These are phyloP conservation scores for Muricea muricata DNA, from an alignment of 92 coral and sea anemone species.

Conservation along the genomic window DNA sequence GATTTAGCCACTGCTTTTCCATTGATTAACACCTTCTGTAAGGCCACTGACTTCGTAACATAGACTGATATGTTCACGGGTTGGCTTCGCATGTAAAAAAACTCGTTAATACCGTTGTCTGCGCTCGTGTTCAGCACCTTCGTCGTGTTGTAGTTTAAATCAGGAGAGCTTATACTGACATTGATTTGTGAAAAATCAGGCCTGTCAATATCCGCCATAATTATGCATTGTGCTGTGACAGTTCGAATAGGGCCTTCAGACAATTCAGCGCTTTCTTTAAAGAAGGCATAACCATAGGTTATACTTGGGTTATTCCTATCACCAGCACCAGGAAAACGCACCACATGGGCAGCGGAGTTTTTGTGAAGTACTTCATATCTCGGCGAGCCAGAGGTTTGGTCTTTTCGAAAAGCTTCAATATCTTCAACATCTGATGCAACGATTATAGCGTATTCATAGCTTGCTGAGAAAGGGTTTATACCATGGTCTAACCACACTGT, in stretches of 20 bases:
- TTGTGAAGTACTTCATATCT: slow-evolving; percentile 41
- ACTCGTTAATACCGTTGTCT: slow-evolving; percentile 37
- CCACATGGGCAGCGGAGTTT: slow-evolving; percentile 57
- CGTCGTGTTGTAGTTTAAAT: slow-evolving; percentile 28
- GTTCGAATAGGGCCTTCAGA: slow-evolving; percentile 38
- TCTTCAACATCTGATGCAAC: background rate
- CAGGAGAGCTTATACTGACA: slow-evolving; percentile 12
- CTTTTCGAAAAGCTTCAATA: slow-evolving; percentile 18
- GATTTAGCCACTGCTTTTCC: background rate
- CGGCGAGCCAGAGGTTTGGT: slow-evolving; percentile 16
- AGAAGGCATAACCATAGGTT: slow-evolving; percentile 53
- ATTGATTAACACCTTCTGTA: slow-evolving; percentile 10
- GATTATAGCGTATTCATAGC: slow-evolving; percentile 40
- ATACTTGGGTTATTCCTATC: background rate
- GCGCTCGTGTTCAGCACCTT: background rate
- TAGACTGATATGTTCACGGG: slow-evolving; percentile 9
- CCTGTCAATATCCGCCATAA: slow-evolving; percentile 42
- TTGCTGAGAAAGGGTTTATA: slow-evolving; percentile 14
- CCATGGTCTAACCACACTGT: slow-evolving; percentile 71
- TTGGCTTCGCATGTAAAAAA: slow-evolving; percentile 46
- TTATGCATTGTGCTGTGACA: slow-evolving; percentile 33
- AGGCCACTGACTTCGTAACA: background rate
- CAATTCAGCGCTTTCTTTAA: background rate
- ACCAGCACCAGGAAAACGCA: background rate
- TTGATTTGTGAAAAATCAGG: slow-evolving; percentile 25